phyloP scores from a whole-genome alignment of 2,113 vertebrate genomes.

The Sinocyclocheilus grahami region DNA sequence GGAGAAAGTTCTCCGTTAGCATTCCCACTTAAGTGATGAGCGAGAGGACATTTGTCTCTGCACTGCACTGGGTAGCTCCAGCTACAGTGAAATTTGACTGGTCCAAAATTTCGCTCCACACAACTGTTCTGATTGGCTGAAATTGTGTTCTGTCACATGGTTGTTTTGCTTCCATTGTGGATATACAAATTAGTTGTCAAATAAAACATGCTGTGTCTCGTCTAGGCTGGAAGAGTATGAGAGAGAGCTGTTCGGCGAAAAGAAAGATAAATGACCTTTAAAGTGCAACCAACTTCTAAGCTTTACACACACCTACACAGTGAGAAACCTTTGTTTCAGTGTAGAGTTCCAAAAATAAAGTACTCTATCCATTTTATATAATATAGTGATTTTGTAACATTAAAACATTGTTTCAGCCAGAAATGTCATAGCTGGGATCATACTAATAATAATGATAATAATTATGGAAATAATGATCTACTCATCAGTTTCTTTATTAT shows the following conservation, averaged over 20 bases:
- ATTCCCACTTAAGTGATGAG: neutral
- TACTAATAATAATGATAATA: constrained; percentile 30
- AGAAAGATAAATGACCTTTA: neutral
- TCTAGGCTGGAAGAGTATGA: too few species aligned
- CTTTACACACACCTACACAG: neutral
- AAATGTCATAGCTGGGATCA: constrained; percentile 8
- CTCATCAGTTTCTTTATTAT: neutral
- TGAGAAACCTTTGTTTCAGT: neutral
- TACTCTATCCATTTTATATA: neutral
- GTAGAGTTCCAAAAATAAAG: neutral
- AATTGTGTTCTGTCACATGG: neutral
- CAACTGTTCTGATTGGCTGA: neutral
- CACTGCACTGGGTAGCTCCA: neutral
- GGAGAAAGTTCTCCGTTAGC: neutral
- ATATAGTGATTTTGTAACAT: neutral
- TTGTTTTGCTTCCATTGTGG: neutral
- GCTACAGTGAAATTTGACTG: neutral
- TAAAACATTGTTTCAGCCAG: neutral
- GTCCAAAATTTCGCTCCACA: neutral
- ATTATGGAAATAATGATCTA: constrained; percentile 42
- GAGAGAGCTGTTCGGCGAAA: too few species aligned
- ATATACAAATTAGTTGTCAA: neutral
- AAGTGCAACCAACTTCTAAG: neutral
- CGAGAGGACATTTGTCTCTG: neutral
- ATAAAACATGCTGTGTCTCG: neutral